Evolutionary conservation across 2,113 vertebrate genomes (phyloP).

Genomic region (Cinclus mexicanus): DNA sequence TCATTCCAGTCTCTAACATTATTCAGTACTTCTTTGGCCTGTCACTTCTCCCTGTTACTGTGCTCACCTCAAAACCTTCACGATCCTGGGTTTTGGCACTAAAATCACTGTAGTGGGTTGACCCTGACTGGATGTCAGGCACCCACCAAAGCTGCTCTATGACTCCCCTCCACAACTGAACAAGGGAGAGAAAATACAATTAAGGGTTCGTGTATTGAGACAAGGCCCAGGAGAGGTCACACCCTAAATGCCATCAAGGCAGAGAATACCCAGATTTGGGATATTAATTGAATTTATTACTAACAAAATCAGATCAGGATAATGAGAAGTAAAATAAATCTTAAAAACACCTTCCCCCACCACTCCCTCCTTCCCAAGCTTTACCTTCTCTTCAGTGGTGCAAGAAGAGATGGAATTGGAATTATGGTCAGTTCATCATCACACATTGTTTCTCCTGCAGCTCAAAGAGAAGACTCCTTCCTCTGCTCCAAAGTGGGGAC

Average conservation of each 20-base stretch:
- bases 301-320: background rate
- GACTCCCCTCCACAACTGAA: background rate
- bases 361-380: background rate
- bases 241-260: background rate
- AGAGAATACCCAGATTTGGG: background rate
- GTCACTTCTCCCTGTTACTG: background rate
- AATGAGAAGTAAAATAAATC: background rate
- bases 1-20: background rate
- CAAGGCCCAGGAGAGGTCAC: background rate
- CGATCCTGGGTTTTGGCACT: background rate
- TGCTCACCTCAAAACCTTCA: background rate
- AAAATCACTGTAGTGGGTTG: background rate
- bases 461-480: background rate
- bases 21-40: background rate
- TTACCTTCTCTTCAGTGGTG: background rate
- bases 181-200: background rate
- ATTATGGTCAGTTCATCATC: background rate
- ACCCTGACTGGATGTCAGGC: background rate
- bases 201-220: background rate
- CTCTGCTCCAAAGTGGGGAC: fast-evolving
- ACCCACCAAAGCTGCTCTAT: background rate
- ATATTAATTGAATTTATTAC: background rate
- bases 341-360: background rate
- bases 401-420: background rate
- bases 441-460: fast-evolving